These are phyloP conservation scores for Cosmorhoe ocellata DNA, from an alignment of 2,888 invertebrate genomes.

Conservation along the genomic window DNA sequence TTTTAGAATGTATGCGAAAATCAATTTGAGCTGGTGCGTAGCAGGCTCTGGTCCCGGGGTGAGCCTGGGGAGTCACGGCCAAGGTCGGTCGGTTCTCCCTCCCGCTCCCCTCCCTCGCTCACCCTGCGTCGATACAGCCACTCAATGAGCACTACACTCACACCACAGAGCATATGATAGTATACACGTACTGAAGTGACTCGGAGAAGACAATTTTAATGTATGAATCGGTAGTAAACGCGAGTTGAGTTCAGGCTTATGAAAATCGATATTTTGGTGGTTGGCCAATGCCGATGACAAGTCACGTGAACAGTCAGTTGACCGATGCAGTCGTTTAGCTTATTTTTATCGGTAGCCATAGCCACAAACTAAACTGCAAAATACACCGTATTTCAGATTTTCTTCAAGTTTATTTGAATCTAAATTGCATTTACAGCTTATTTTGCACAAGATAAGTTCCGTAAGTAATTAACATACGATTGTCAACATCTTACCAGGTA, in stretches of 20 bases:
- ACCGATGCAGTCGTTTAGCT: not conserved
- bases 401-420: no score
- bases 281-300: no score
- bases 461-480: not conserved
- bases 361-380: no score
- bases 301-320: not conserved
- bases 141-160: slow-evolving; percentile 54
- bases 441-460: no score
- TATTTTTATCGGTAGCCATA: no score
- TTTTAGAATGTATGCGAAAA: slow-evolving; percentile 51
- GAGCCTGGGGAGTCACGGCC: slow-evolving; percentile 71
- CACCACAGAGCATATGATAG: not conserved
- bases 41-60: slow-evolving; percentile 49
- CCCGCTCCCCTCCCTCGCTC: slow-evolving; percentile 33
- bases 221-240: no score
- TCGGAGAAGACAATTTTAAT: no score
- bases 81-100: slow-evolving; percentile 68
- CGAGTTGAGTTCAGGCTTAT: no score
- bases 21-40: slow-evolving; percentile 58
- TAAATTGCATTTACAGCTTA: no score
- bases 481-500: not conserved
- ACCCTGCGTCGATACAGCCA: slow-evolving; percentile 52
- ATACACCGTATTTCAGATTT: no score
- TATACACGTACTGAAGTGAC: not conserved
- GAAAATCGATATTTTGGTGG: no score